Evolutionary conservation across 1,140 invertebrate species (phyloP), one percentile per base, ranked within the genome.

Genomic region (Wiebesia pumilae): DNA sequence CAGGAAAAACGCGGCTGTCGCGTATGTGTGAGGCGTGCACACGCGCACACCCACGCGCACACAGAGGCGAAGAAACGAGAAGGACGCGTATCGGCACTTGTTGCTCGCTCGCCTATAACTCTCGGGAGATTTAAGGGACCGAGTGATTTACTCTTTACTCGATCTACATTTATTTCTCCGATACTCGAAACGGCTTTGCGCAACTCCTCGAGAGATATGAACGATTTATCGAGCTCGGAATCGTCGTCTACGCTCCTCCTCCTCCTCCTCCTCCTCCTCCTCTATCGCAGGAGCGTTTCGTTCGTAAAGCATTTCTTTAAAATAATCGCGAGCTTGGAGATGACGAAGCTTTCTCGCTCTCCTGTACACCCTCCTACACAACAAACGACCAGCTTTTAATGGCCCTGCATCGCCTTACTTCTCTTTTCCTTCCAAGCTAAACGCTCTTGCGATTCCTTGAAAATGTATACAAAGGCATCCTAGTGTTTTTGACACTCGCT

Each of bases 61-160:
- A 14, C 43, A 27, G 43, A 77, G 75, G 30, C 3, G 27, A 33
- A 30, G 78, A 80, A 69, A 81, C 58, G 77, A 75, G 80, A 83
- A 38, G 83, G 62, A 75, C 43, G 19, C 69, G 77, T 33, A 47
- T 38, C n/a, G 73, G 40, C 83, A 84, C 83, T 84, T 84, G 83
- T 84, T 84, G 73, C 83, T 75, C 71, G 51, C 54, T 75, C 69
- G 69, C 54, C 82, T 75, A 83, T 62, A 51, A 38, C 35, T 77
- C 47, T 19, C 30, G 12, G 58, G 30, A 81, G 79, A 81, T 30
- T 51, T 80, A 80, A 71, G 69, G 35, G 69, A 38, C 33, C 12
- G 0, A 38, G 0, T 1, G 16, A 6, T n/a, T n/a, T n/a, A n/a
- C n/a, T n/a, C n/a, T n/a, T 30, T 21, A 38, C 27, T 47, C 79